Evolutionary conservation across 2,797 vertebrate genomes (phyloP), one percentile per base, ranked within the genome.

Genomic region (Silurus aristotelis): DNA sequence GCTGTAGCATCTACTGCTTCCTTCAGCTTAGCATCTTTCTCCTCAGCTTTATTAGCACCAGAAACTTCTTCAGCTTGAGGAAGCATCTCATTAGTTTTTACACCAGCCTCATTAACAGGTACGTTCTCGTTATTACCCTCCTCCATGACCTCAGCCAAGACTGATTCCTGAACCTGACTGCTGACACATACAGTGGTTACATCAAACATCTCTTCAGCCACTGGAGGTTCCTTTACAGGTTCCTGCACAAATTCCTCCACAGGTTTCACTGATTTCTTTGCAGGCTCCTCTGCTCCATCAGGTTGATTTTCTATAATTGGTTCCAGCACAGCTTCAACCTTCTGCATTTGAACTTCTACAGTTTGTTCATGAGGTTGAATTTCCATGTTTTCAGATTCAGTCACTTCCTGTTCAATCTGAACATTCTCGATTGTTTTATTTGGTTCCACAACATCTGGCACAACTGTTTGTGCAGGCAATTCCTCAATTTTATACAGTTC

Each of bases 391-490:
- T 38, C 55, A 9, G 48, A 20, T 82, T 82, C 46, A 27, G 8
- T 66, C n/a, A 52, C 10, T 66, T 80, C 22, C 46, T 52, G 31
- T 19, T 66, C 61, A 22, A 80, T 48, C 1, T 66, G 20, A 43
- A 63, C 20, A 20, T n/a, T 8, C 19, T 79, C 14, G n/a, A 43
- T 1, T 20, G 38, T 58, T 63, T 63, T n/a, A 79, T 43, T 46
- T 58, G 6, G 10, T 89, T 80, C 63, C 79, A 80, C 25, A 43
- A n/a, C 15, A n/a, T 70, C 52, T 58, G 66, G 66, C 12, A 82
- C 64, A 70, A 70, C 19, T 8, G 27, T 17, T 70, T 82, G 64
- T 82, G 80, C 68, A 56, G 5, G 80, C 10, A 70, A 14, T 5
- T 56, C 64, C 15, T 27, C 84, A 48, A n/a, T n/a, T n/a, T n/a